Percentiles rank a stretch among this genome's conserved stretches.
These are phyloP conservation scores for Entomobrya proxima DNA, from an alignment of 2,888 invertebrate genomes.

Conservation along the genomic window DNA sequence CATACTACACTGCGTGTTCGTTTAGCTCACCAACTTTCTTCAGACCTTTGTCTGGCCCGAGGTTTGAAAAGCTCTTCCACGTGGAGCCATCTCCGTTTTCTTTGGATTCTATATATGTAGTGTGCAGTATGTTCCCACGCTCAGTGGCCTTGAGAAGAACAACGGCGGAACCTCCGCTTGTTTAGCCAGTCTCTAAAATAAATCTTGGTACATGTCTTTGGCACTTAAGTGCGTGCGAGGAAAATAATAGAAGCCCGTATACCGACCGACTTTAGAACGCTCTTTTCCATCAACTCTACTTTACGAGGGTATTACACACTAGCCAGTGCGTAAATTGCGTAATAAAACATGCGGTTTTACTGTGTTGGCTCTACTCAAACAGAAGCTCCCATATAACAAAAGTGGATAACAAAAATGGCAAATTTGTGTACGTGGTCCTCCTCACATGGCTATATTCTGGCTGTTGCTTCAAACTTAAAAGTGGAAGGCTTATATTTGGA, in stretches of 20 bases:
- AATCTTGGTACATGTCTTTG: neutral
- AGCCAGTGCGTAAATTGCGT: neutral
- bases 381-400: neutral
- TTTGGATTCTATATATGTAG: slow-evolving; percentile 37
- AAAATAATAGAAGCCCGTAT: no score
- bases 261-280: no score
- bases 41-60: neutral
- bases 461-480: slow-evolving; percentile 13
- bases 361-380: neutral
- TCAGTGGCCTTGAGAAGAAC: slow-evolving; percentile 58
- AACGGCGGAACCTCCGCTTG: neutral
- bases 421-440: neutral
- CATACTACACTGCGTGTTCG: neutral
- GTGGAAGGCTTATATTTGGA: neutral
- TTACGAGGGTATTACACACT: neutral
- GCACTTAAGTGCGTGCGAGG: no score
- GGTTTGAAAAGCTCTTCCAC: slow-evolving; percentile 49
- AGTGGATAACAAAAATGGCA: neutral
- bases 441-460: neutral
- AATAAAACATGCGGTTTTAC: neutral
- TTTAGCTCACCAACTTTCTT: neutral
- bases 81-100: slow-evolving; percentile 53
- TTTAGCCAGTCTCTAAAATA: neutral
- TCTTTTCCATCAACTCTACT: neutral
- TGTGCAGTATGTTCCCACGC: slow-evolving; percentile 56